Evolutionary conservation across 1,140 invertebrate genomes (phyloP), one percentile per base, ranked within the genome.

Genomic region (Cryptotermes secundus): DNA sequence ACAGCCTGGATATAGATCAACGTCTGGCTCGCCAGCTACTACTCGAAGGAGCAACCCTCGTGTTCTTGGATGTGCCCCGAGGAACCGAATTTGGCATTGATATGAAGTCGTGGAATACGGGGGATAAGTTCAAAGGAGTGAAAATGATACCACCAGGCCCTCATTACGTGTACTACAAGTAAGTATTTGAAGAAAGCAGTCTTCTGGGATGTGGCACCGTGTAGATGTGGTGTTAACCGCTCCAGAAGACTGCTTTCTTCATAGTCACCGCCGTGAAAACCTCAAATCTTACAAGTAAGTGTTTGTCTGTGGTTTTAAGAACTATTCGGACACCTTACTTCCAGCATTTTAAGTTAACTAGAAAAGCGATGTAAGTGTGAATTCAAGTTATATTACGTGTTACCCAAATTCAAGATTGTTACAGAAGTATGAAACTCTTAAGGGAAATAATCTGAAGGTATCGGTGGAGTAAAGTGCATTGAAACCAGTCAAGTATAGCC

Each of bases 61-160:
- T 97, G 53, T 93, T 98, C 81, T 90, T 97, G 2, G 94, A 97
- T 87, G 95, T 98, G 65, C 97, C 98, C 7, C 88, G 91, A 85
- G 95, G 95, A 80, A 97, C 96, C 14, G 96, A 98, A 90, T 96
- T 99, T 91, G 98, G 98, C n/a, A 97, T 99, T 86, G 98, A 99
- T 90, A 93, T 98, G 89, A 96, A 97, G 89, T 95, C 95, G 19
- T 99, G 98, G 96, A 95, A 94, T 86, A 96, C 96, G n/a, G 97
- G 95, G 10, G 94, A 96, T 85, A 96, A 96, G 89, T 99, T 99
- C 89, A 93, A 95, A 85, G 99, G 98, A 26, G 93, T 99, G 59
- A 99, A 99, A 93, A 99, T 99, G 97, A 99, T 99, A 86, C 98
- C 98, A 2, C 97, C 97, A 26, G 99, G 99, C 34, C 90, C 99